phyloP scores from a whole-genome alignment of 2,113 vertebrate species.

The Pterocles orientalis region DNA sequence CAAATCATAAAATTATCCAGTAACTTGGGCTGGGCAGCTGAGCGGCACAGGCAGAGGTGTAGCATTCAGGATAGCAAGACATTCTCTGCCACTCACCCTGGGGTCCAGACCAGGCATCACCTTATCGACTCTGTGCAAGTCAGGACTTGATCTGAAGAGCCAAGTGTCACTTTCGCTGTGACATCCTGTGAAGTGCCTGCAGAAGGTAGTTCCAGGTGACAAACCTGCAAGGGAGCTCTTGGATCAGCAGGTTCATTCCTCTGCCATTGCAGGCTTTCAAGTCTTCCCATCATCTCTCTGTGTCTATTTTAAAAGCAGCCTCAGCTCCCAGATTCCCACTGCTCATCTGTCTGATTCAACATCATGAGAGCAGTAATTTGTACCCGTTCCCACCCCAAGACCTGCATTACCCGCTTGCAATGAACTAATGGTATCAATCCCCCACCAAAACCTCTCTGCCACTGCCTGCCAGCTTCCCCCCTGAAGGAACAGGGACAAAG shows the following conservation, averaged over 20 bases:
- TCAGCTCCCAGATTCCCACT: neutral
- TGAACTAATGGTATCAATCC: neutral
- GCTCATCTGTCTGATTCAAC: neutral
- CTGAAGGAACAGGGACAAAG: neutral
- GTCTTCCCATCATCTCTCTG: neutral
- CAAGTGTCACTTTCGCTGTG: fast-evolving
- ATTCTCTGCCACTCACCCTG: neutral
- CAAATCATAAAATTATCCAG: neutral
- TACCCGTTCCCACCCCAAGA: neutral
- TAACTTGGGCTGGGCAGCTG: neutral
- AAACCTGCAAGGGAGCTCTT: neutral
- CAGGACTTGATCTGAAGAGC: neutral
- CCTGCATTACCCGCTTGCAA: neutral
- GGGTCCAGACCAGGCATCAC: neutral
- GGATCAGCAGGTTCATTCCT: neutral
- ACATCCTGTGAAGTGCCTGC: neutral
- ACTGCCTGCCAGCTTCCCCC: neutral
- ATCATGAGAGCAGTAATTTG: neutral
- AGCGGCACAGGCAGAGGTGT: neutral
- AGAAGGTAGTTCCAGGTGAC: neutral
- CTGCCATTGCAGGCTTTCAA: neutral
- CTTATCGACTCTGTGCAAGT: fast-evolving
- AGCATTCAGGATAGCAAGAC: neutral
- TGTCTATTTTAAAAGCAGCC: neutral
- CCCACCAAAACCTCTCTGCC: neutral